Base-by-base conservation (phyloP, 2,797 vertebrate genomes). In the Hirundo rustica region DNA sequence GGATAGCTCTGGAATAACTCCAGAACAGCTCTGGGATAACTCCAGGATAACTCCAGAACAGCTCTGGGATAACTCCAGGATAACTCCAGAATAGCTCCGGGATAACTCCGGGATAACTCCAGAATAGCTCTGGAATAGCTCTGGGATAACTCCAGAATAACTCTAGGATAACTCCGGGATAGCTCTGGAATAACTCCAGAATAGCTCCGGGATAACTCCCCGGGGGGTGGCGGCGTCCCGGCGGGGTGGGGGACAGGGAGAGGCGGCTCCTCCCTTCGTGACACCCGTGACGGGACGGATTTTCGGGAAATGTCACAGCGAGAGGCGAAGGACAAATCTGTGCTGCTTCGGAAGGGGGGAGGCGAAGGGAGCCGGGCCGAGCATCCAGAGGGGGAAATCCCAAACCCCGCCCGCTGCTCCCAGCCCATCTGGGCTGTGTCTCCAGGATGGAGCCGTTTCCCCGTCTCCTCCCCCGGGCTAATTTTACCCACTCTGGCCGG, bases 401-500 rank as follows among this genome's bases (percentile, higher is more conserved):
- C 45, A 0, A 6, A 40, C 45, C 68, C 57, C 25, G 10, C 48
- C n/a, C 18, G 10, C 89, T 23, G 72, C n/a, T 0, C 48, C 66
- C 1, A 29, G 10, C 54, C 75, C 92, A 66, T 74, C 76, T 65
- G 90, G 40, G 93, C 58, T 66, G 32, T 5, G 76, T 47, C n/a
- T 77, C 82, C 20, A 32, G 88, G 83, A 81, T 51, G 86, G 72
- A 84, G 83, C 40, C 10, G 62, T 10, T 90, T 74, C 74, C 88
- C 83, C 86, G 16, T 92, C 72, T 74, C 90, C 42, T 45, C 95
- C 91, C 92, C 89, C 23, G 9, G 27, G 92, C 82, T 95, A 38
- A 89, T 89, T 95, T 89, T 85, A 72, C 85, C 75, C 61, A 4
- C 17, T 80, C 96, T 91, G 95, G 91, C 91, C 76, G 9, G 76